Base-by-base conservation (phyloP, 2,888 invertebrate genomes). In the Liopterus haemorrhoidalis region DNA sequence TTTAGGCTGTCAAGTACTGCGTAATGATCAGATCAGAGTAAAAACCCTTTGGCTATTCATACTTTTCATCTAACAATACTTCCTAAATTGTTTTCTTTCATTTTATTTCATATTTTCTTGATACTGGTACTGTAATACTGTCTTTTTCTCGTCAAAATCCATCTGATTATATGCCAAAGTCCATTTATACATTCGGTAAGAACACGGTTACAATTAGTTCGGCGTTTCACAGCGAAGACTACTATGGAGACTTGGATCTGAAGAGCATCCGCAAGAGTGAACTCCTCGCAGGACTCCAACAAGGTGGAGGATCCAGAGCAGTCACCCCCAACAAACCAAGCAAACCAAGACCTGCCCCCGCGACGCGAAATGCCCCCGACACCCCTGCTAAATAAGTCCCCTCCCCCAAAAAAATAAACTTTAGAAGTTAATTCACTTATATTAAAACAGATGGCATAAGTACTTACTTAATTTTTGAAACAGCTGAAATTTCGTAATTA, bases 241-340 rank as follows among this genome's bases (percentile, higher is more conserved):
- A 92, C 81, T 92, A 92, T 67, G 92, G 92, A 59, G 91, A 91
- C 72, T 74, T 91, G 82, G 92, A 92, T 73, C 76, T 92, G 78
- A 92, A 92, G 83, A 80, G 83, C 74, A 88, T 91, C 81, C 83
- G 89, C 74, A 92, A 92, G 81, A 88, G 88, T 73, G 91, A 92
- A 72, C 81, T 90, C 60, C 79, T 88, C 66, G 79, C 87, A 62
- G 90, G 90, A 60, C 76, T 86, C 62, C 76, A 79, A 61, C 73
- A 73, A 65, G 74, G 75, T 59, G 76, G 79, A 59, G 72, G 74
- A 59, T 66, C 67, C 76, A 76, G 62, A 69, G 66, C 37, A 60
- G 67, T 64, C 69, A 50, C 57, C 43, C 65, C 64, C 61, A 64
- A 64, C 46, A 61, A 59, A 58, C 62, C 62, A 46, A 60, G 63